These are phyloP conservation scores for Tautogolabrus adspersus DNA, from an alignment of 2,113 vertebrate species.

Conservation along the genomic window DNA sequence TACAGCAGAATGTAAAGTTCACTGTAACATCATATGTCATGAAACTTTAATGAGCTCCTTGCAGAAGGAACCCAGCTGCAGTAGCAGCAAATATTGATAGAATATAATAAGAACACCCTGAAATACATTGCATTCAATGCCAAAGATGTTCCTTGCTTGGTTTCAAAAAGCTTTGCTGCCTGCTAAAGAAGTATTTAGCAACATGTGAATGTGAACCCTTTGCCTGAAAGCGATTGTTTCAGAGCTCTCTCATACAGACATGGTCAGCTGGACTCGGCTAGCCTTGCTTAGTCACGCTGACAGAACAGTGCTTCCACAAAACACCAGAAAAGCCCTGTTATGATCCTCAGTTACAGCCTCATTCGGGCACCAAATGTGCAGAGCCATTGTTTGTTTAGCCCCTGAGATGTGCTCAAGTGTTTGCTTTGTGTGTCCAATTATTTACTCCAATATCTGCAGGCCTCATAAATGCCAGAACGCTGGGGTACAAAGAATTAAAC, in stretches of 20 bases:
- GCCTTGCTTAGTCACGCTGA: constrained; percentile 67
- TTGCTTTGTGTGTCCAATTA: constrained; percentile 54
- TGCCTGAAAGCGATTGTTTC: constrained; percentile 40
- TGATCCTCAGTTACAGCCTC: constrained; percentile 51
- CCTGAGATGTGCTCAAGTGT: constrained; percentile 58
- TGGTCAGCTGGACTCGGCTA: constrained; percentile 54
- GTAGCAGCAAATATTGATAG: constrained; percentile 52
- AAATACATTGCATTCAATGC: constrained; percentile 38
- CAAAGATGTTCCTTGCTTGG: constrained; percentile 15
- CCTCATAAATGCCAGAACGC: constrained; percentile 39
- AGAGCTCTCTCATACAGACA: constrained; percentile 41
- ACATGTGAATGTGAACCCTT: constrained; percentile 36
- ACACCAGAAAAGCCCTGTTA: constrained; percentile 53
- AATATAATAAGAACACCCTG: constrained; percentile 54
- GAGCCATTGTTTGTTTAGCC: constrained; percentile 60
- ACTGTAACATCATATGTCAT: constrained; percentile 45
- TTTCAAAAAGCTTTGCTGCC: constrained; percentile 31
- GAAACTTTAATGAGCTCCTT: constrained; percentile 62
- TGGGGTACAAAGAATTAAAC: constrained; percentile 31
- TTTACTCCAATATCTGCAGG: constrained; percentile 62
- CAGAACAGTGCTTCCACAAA: constrained; percentile 48
- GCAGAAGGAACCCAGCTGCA: constrained; percentile 26
- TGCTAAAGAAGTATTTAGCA: constrained; percentile 30
- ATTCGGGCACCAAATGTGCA: constrained; percentile 43
- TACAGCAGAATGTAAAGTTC: constrained; percentile 4